Evolutionary conservation across 2,797 vertebrate genomes (phyloP), one percentile per base, ranked within the genome.

Genomic region (Hemitrygon akajei): DNA sequence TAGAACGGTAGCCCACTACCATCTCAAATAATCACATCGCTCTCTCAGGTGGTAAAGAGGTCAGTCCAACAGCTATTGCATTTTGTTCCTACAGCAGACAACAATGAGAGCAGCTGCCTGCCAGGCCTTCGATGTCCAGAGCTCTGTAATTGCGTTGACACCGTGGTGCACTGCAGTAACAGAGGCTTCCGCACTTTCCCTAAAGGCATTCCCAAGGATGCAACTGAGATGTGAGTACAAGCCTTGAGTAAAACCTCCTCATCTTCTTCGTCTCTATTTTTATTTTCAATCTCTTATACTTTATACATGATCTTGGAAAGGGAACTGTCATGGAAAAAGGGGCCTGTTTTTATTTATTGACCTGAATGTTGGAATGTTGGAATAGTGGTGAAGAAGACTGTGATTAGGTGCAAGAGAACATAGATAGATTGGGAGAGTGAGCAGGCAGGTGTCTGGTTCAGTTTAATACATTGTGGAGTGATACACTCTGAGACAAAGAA

Each of bases 141-240:
- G 75, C 97, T 97, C 94, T 99, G 99, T 96, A 98, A 98, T 94
- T 99, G 99, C 69, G 95, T 98, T 95, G 99, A 99, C 92, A 96
- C 97, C 0, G 98, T 99, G 95, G 98, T 99, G 94, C 97, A 98
- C 1, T 99, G 99, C 97, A 98, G 99, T 96, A 98, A 99, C 97
- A 97, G 97, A 95, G 98, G 98, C 76, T 97, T 99, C 94, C 97
- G 95, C 34, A 93, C 96, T 22, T 96, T 99, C 94, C 98, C 99
- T 95, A 99, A 96, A 96, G 98, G 98, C 95, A 97, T 99, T 96
- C 98, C 98, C 96, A 99, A 98, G 96, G 99, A 99, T 30, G 97
- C 98, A 95, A 99, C 98, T 0, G 98, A 99, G 96, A 97, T 99
- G 99, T 99, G 95, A 98, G 99, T 97, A 18, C 5, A 71, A 92